Evolutionary conservation across 2,113 vertebrate species (phyloP).

Genomic region (Calyptomena viridis): DNA sequence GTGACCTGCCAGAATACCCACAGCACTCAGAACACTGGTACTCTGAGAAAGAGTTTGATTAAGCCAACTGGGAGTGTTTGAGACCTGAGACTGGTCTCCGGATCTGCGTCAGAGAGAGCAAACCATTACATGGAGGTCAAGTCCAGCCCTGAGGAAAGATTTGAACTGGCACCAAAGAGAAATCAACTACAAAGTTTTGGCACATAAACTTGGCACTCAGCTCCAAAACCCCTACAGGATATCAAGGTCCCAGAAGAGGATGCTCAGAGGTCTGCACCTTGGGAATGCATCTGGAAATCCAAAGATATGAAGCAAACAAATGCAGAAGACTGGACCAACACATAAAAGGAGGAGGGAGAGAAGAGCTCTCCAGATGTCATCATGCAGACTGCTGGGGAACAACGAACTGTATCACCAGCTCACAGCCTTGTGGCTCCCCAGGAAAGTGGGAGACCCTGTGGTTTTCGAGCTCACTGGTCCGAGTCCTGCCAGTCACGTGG

Average conservation of each 20-base stretch:
- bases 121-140: not conserved
- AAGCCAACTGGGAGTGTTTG: not conserved
- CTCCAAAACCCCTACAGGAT: not conserved
- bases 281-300: not conserved
- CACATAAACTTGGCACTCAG: not conserved
- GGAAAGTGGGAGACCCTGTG: not conserved
- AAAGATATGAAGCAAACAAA: not conserved
- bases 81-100: not conserved
- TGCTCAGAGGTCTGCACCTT: not conserved
- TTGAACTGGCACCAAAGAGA: not conserved
- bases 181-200: not conserved
- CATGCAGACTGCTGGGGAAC: not conserved
- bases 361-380: not conserved
- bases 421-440: not conserved
- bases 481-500: not conserved
- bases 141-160: not conserved
- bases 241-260: not conserved
- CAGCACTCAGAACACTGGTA: not conserved
- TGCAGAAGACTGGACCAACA: not conserved
- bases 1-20: not conserved
- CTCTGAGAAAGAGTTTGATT: constrained; percentile 22
- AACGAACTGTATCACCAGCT: not conserved
- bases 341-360: not conserved
- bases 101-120: not conserved
- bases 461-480: not conserved